Evolutionary conservation across 1,140 invertebrate species (phyloP).

Genomic region (Paraescarpia echinospica): DNA sequence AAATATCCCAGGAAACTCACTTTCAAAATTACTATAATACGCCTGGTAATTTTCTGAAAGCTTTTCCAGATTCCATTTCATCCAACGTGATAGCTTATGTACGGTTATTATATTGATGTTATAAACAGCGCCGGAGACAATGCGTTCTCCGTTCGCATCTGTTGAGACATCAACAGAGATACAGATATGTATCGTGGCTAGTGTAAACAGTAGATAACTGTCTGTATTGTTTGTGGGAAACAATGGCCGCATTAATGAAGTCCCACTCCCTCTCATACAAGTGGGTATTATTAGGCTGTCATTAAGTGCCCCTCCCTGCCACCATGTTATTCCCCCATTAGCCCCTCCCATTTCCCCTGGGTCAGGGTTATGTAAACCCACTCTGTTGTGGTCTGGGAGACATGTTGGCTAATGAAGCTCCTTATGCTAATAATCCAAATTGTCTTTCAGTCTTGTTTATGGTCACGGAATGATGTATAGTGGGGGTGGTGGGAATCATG

Average conservation of each 20-base stretch:
- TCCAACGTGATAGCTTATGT: background rate
- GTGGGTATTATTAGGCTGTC: background rate
- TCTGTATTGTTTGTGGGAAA: background rate
- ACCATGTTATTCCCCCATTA: background rate
- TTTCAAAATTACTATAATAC: background rate
- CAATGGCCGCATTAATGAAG: background rate
- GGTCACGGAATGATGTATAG: background rate
- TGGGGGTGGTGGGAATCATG: background rate
- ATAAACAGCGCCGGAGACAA: background rate
- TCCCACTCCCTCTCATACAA: background rate
- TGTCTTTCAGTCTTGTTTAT: background rate
- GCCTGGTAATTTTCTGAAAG: background rate
- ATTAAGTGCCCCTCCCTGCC: background rate
- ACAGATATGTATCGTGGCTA: background rate
- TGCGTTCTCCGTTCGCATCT: background rate
- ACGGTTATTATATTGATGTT: background rate
- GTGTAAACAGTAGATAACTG: background rate
- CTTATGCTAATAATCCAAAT: background rate
- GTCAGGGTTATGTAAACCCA: background rate
- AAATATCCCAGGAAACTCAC: background rate
- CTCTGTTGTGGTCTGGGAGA: background rate
- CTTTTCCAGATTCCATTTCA: background rate
- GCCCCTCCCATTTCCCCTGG: background rate
- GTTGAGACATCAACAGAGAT: background rate
- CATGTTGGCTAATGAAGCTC: background rate